A percentile compares a stretch with the other conserved stretches of the same genome.
Evolutionary conservation across 2,797 vertebrate species (phyloP).

Genomic region (Gobio occitaniae): DNA sequence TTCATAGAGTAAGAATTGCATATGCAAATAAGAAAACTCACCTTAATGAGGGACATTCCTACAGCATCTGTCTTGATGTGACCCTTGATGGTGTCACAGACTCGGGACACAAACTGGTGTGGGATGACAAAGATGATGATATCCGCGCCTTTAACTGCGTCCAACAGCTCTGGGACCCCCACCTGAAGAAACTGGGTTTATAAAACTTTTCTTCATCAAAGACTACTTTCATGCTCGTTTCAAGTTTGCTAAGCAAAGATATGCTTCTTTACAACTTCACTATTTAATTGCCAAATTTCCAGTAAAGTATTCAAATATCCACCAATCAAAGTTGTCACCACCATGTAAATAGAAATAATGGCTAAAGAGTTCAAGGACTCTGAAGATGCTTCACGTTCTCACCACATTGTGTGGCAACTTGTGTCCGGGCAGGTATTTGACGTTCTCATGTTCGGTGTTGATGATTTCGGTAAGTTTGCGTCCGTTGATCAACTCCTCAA

Average conservation of each 20-base stretch:
- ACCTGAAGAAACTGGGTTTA: slow-evolving; percentile 73
- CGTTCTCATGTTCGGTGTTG: slow-evolving; percentile 93
- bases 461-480: slow-evolving; percentile 94
- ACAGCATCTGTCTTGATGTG: slow-evolving; percentile 87
- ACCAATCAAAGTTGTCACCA: not conserved
- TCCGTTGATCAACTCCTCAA: slow-evolving; percentile 88
- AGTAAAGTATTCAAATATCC: not conserved
- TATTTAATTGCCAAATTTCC: not conserved
- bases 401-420: slow-evolving; percentile 96
- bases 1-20: not conserved
- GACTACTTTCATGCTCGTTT: not conserved
- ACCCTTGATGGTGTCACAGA: slow-evolving; percentile 93
- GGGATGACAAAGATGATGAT: slow-evolving; percentile 95
- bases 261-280: not conserved
- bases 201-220: not conserved
- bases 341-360: not conserved
- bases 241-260: not conserved
- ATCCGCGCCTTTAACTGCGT: slow-evolving; percentile 87
- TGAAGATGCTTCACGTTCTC: slow-evolving; percentile 51
- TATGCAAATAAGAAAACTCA: slow-evolving; percentile 57
- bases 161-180: slow-evolving; percentile 89
- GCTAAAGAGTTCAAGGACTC: not conserved
- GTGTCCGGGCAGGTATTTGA: slow-evolving; percentile 94
- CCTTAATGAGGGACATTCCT: slow-evolving; percentile 97
- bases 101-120: slow-evolving; percentile 90